Conservation (phyloP, 2,113 vertebrate genomes). For the Nothocercus nigrocapillus region DNA sequence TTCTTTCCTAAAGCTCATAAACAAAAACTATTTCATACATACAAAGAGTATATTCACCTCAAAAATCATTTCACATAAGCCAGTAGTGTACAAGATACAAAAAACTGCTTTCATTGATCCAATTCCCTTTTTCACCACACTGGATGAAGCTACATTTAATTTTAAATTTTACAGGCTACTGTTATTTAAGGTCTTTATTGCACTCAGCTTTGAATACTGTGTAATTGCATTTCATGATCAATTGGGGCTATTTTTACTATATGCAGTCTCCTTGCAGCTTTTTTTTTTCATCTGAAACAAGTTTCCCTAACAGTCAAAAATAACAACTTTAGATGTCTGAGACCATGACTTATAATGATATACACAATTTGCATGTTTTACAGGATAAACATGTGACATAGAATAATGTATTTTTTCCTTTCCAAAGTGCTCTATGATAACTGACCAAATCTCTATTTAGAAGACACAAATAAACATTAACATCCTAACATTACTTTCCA, state of each 20-base stretch:
- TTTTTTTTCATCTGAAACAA: slow-evolving; percentile 60
- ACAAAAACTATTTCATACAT: background rate
- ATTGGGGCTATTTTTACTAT: slow-evolving; percentile 33
- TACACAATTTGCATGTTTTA: background rate
- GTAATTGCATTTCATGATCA: slow-evolving; percentile 64
- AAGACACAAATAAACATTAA: background rate
- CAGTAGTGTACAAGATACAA: background rate
- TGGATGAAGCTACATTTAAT: slow-evolving; percentile 55
- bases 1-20: background rate
- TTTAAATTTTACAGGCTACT: slow-evolving; percentile 35
- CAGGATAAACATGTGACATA: slow-evolving; percentile 8
- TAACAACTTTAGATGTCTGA: slow-evolving; percentile 43
- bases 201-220: slow-evolving; percentile 26
- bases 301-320: slow-evolving; percentile 61
- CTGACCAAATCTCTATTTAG: slow-evolving; percentile 4
- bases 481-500: background rate
- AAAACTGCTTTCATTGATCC: background rate
- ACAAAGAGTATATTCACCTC: background rate
- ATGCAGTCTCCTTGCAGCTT: slow-evolving; percentile 46
- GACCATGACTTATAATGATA: background rate
- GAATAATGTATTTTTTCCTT: slow-evolving; percentile 43
- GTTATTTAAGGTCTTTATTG: slow-evolving; percentile 62
- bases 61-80: background rate
- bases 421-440: slow-evolving; percentile 2
- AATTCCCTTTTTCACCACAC: slow-evolving; percentile 3